Evolutionary conservation across 1,140 invertebrate species (phyloP), one percentile per base, ranked within the genome.

Genomic region (Conus betulinus): DNA sequence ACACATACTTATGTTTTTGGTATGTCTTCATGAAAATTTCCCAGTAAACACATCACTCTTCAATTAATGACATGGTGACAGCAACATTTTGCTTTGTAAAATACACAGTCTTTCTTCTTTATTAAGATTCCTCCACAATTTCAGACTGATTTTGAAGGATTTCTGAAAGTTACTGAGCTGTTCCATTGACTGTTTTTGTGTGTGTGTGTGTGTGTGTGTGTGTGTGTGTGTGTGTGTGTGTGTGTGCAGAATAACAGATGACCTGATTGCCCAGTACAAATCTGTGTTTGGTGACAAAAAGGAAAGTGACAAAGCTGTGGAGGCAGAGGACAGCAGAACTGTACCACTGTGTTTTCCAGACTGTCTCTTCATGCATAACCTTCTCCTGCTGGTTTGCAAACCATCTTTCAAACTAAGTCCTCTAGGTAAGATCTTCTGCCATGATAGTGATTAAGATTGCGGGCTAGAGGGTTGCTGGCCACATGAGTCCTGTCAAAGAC

Each of bases 311-410:
- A 81, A 53, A 39, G 51, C 53, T 15, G 15, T 60, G 51, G 51
- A 52, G 67, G 60, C 17, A 23, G 67, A 78, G 51, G 27, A 60
- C 55, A 57, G 55, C 0, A 23, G n/a, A n/a, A 51, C 27, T 6
- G 52, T 90, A 23, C 89, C 89, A 51, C 17, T 90, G 8, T 89
- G 88, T 82, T 91, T 88, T 79, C 74, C 88, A 57, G 91, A 91
- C 60, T 76, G 79, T 51, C 60, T 91, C n/a, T 90, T 88, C 63
- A 84, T 88, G n/a, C 76, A 76, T 17, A 55, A 78, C n/a, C 51
- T 89, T 23, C 78, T 89, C 10, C 82, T 87, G 17, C 60, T 90
- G 0, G 82, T 88, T 11, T 63, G 87, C 13, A 89, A 89, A 7
- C 63, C 85, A 60, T 87, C 85, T 27, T 88, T 90, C 55, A 74